Evolutionary conservation across 23 tunicate genomes (phyloP).

Genomic region (Phallusia fumigata): DNA sequence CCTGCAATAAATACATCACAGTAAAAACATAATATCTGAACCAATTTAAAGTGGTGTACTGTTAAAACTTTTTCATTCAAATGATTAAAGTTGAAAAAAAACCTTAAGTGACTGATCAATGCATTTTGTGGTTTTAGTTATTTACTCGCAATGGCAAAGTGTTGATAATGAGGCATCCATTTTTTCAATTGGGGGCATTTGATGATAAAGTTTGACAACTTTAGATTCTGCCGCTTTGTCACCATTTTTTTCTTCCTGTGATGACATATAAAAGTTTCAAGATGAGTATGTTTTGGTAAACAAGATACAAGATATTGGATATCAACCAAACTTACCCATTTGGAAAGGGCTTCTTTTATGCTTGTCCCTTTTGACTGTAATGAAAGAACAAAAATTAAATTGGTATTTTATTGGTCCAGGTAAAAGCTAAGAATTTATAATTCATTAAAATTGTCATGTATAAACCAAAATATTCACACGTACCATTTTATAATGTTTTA

Average conservation of each 20-base stretch:
- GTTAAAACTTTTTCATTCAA: no score
- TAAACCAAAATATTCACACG: no score
- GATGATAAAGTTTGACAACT: slow-evolving; percentile 65
- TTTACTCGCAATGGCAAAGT: slow-evolving; percentile 66
- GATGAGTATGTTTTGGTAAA: no score
- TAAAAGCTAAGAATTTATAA: no score
- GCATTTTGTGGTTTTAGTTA: no score
- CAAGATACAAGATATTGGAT: not conserved
- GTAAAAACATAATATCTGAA: not conserved
- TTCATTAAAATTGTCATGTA: no score
- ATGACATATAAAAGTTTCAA: not conserved
- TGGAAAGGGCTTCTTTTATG: slow-evolving; percentile 81
- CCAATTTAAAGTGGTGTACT: no score
- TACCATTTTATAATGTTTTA: no score
- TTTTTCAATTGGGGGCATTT: slow-evolving; percentile 92
- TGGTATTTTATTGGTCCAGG: no score
- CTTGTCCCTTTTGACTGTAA: slow-evolving; percentile 82
- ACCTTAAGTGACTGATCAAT: no score
- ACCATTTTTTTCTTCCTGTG: slow-evolving; percentile 73
- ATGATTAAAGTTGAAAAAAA: no score
- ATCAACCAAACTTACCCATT: slow-evolving; percentile 71
- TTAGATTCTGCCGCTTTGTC: slow-evolving; percentile 68
- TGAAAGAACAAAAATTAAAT: not conserved
- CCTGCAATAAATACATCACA: slow-evolving; percentile 25
- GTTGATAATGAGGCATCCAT: slow-evolving; percentile 98